Conservation (phyloP, 1,140 invertebrate species). For the Coelopa frigida region DNA sequence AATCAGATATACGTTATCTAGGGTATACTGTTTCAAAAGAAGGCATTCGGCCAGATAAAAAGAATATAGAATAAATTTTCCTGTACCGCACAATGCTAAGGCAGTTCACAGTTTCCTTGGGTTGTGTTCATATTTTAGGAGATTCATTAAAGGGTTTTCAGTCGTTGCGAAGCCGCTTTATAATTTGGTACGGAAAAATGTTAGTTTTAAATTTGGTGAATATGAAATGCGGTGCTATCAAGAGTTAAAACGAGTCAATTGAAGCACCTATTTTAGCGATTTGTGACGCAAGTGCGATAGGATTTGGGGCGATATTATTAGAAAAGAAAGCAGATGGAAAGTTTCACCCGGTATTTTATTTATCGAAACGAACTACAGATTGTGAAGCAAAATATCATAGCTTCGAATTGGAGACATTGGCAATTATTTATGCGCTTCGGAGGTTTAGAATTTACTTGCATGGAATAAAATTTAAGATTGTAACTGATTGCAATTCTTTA, state of each 20-base stretch:
- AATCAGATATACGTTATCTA: not conserved
- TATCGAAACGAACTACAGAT: slow-evolving; percentile 36
- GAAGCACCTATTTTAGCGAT: slow-evolving; percentile 17
- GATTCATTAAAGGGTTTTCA: slow-evolving; percentile 20
- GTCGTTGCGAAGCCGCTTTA: slow-evolving; percentile 21
- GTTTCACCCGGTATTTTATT: slow-evolving; percentile 11
- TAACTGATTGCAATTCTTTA: slow-evolving; percentile 39
- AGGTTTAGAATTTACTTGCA: slow-evolving; percentile 48
- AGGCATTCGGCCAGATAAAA: slow-evolving; percentile 6
- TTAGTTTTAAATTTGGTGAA: slow-evolving; percentile 14
- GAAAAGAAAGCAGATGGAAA: slow-evolving; percentile 26
- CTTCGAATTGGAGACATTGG: slow-evolving; percentile 48
- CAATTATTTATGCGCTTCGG: slow-evolving; percentile 31
- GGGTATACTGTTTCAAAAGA: not conserved
- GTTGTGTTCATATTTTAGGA: slow-evolving; percentile 2
- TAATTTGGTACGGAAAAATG: slow-evolving; percentile 15
- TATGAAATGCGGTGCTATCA: slow-evolving; percentile 7
- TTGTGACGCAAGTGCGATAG: slow-evolving; percentile 17
- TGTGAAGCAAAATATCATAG: slow-evolving; percentile 44
- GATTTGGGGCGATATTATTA: slow-evolving; percentile 28
- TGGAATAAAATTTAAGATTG: slow-evolving; percentile 44
- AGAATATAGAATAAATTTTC: slow-evolving; percentile 20
- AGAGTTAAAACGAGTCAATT: slow-evolving; percentile 8
- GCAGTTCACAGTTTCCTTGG: slow-evolving; percentile 21
- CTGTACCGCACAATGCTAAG: slow-evolving; percentile 10